A percentile compares a stretch with the other conserved stretches of the same genome.
These are phyloP conservation scores for human DNA, from an alignment of 2,113 vertebrate species.

Conservation along the genomic window GRCh38 chr2:22797501-22798000, in stretches of 20 bases:
- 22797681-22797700: conserved; percentile 68
- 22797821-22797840: background rate
- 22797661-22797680: conserved; percentile 76
- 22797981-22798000: background rate
- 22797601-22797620: conserved; percentile 67
- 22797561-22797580: background rate
- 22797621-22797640: conserved; percentile 56
- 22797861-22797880: rapidly evolving
- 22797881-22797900: background rate
- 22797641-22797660: conserved; percentile 70
- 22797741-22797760: conserved; percentile 60
- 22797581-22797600: background rate
- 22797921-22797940: background rate
- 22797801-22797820: background rate
- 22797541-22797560: background rate
- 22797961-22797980: background rate
- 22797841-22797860: background rate
- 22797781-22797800: background rate
- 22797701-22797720: conserved; percentile 75
- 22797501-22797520: background rate
- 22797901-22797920: background rate
- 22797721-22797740: conserved; percentile 73
- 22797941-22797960: background rate
- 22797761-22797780: conserved; percentile 31
- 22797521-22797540: background rate